Evolutionary conservation across 64 coral and sea anemone genomes (phyloP), one percentile per base, ranked within the genome.

Genomic region (Hydrozoanthus tunicans): DNA sequence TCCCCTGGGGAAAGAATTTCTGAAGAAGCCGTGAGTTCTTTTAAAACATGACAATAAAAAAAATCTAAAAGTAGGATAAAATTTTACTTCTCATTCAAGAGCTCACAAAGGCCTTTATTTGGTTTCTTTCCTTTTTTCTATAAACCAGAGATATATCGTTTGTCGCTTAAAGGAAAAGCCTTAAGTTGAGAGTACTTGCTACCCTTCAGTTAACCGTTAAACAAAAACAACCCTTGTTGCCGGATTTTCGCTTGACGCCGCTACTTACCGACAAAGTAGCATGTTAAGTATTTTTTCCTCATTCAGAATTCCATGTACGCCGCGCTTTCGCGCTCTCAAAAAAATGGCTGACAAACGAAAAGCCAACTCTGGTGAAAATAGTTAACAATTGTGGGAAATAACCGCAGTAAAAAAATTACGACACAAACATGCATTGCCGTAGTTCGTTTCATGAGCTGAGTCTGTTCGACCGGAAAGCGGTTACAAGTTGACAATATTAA

Each of bases 401-500:
- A 73, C 6, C 10, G 24, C 13, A 9, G 15, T 9, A 88, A 5
- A 88, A 88, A 75, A 88, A 72, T 56, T 26, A 60, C 6, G 8
- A 56, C 6, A 65, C 63, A 65, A 23, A 11, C 12, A 62, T 81
- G 63, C 80, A 64, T 8, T 82, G 10, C 24, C 15, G 27, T 9
- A 68, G 54, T 75, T 74, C 23, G 59, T 58, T 88, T 88, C 70
- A 23, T 51, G 84, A 88, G 57, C n/a, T 14, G 68, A 32, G 9
- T 71, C 4, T 24, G 84, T 59, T 75, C 11, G 10, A 56, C 68
- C 84, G 69, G 84, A 88, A 88, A 88, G 68, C 52, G 70, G 74
- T 74, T 88, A 88, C 67, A 88, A 73, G 69, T 73, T 27, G 53
- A 60, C 84, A 88, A 88, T 88, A 75, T 88, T 70, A n/a, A 43